Evolutionary conservation across 92 coral and sea anemone species (phyloP), one percentile per base, ranked within the genome.

Genomic region (Siderastrea radians): DNA sequence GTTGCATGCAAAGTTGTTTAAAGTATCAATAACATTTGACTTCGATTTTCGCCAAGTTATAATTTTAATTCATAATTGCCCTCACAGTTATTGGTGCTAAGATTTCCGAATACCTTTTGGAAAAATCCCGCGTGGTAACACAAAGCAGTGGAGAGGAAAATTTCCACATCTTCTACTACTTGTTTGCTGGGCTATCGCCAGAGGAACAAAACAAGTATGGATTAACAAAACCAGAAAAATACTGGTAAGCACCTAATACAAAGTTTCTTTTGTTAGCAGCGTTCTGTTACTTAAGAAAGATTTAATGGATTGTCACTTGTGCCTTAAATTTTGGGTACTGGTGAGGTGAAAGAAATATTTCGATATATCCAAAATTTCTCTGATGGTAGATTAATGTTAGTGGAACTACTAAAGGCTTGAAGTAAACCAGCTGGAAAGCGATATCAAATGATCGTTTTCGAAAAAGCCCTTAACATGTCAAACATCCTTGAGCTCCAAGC

Each of bases 31-130:
- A 26, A 26, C 0, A 26, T 26, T 26, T 26, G 38, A 26, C 38
- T 26, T 26, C 38, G 38, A 0, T 26, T 26, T 26, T 26, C 0
- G 38, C 38, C 38, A 38, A 2, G 15, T 19, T 6, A 14, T 19
- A 65, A 6, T 4, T 26, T 6, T 19, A 38, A 19, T 6, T 65
- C 6, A 15, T 49, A 1, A 48, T 49, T 13, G 54, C 9, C 47
- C 64, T 53, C 13, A 3, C 68, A 95, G 98, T 95, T 11, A 86
- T 95, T 58, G 98, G 98, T 80, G 98, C 98, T 49, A 95, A 95
- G 81, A 95, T 95, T 74, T 95, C 98, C 11, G 98, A 95, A 78
- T 95, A 95, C 78, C 95, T 95, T 15, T 62, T 95, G 93, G 98
- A 95, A 79, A 95, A 95, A 68, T 95, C 98, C 26, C 88, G 98